Evolutionary conservation across 2,113 vertebrate species (phyloP).

Genomic region (Egretta garzetta): DNA sequence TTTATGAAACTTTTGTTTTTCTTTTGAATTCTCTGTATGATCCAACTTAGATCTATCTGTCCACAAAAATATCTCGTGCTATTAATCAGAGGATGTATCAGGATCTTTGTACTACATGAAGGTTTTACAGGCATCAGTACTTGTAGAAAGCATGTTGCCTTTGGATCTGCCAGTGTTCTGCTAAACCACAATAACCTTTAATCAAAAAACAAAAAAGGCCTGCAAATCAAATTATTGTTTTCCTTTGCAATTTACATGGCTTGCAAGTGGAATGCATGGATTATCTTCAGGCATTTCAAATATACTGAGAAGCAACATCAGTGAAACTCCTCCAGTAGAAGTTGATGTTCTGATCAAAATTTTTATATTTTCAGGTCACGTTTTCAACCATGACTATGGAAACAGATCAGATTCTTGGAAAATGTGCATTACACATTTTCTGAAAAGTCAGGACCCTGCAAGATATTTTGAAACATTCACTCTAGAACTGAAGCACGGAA

Average conservation of each 20-base stretch:
- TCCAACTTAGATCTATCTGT: background rate
- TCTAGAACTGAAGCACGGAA: background rate
- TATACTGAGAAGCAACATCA: background rate
- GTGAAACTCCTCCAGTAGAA: background rate
- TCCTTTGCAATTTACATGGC: background rate
- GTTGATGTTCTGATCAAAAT: background rate
- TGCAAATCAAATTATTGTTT: background rate
- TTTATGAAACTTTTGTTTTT: constrained; percentile 19
- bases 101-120: background rate
- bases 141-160: background rate
- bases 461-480: background rate
- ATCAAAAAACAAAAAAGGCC: background rate
- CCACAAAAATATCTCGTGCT: background rate
- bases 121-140: background rate
- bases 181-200: background rate
- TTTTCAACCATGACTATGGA: background rate
- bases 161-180: background rate
- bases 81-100: background rate
- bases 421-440: background rate
- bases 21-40: constrained; percentile 16
- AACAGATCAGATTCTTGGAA: background rate
- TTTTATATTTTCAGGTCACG: background rate
- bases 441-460: background rate
- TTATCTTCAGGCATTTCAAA: constrained; percentile 21
- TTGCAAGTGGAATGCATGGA: background rate